Evolutionary conservation across 2,797 vertebrate genomes (phyloP).

Genomic region (Catamblyrhynchus diadema): DNA sequence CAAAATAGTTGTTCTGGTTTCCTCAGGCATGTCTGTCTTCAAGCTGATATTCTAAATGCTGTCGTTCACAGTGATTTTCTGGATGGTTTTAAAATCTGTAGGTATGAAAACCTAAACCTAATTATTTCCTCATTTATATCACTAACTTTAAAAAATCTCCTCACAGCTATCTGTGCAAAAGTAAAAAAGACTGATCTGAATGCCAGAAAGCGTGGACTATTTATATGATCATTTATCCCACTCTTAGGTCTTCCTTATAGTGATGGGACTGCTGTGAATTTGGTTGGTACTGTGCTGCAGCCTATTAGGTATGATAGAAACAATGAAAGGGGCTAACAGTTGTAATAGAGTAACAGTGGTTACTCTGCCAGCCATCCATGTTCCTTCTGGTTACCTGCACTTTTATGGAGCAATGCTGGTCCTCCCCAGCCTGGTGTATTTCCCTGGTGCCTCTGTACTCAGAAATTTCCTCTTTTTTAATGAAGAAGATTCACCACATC

Average conservation of each 20-base stretch:
- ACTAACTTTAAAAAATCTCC: not conserved
- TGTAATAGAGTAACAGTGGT: not conserved
- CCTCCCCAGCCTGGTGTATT: not conserved
- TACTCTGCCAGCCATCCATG: not conserved
- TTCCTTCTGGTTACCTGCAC: not conserved
- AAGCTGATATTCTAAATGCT: not conserved
- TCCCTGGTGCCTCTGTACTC: not conserved
- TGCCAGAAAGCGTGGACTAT: not conserved
- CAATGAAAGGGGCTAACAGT: not conserved
- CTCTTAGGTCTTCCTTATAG: not conserved
- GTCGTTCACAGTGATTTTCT: not conserved
- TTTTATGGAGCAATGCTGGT: not conserved
- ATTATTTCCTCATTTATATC: not conserved
- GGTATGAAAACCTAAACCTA: not conserved
- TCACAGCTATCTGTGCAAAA: not conserved
- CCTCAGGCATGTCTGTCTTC: not conserved
- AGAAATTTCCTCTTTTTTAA: not conserved
- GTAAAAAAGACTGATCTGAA: not conserved
- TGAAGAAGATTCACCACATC: not conserved
- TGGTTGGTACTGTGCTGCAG: not conserved
- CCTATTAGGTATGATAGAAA: not conserved
- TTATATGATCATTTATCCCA: not conserved
- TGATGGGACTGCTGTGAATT: not conserved
- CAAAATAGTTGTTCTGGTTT: not conserved
- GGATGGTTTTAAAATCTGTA: not conserved